A percentile compares a stretch with the other conserved stretches of the same genome.
These are phyloP conservation scores for Equus quagga DNA, from an alignment of 2,113 vertebrate species.

Conservation along the genomic window DNA sequence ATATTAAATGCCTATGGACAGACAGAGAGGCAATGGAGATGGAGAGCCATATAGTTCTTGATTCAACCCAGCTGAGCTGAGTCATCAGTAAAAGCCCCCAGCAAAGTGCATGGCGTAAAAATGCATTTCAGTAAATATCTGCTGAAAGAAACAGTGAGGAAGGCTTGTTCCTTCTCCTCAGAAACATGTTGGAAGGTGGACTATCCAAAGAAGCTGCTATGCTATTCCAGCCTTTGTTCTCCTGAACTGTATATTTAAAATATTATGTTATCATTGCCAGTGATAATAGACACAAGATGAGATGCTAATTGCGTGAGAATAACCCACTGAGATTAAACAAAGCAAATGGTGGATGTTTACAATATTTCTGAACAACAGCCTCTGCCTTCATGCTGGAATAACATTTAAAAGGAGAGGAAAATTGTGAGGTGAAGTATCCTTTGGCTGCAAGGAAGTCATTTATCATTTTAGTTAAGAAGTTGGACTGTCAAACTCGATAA, in stretches of 20 bases:
- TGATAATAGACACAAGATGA: neutral
- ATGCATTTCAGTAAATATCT: neutral
- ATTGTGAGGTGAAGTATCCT: constrained; percentile 85
- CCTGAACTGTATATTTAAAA: neutral
- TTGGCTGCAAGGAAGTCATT: constrained; percentile 83
- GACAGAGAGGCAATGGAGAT: neutral
- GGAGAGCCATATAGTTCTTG: neutral
- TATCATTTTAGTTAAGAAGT: constrained; percentile 86
- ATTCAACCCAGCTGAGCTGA: neutral
- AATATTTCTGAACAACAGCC: constrained; percentile 56
- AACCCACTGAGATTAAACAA: neutral
- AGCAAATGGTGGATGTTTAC: constrained; percentile 49
- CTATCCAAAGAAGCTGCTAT: neutral
- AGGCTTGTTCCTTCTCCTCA: neutral
- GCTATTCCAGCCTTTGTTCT: neutral
- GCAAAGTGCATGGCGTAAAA: neutral
- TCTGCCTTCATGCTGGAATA: constrained; percentile 74
- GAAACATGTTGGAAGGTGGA: neutral
- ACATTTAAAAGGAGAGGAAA: constrained; percentile 77
- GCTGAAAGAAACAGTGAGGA: neutral
- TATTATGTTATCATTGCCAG: neutral
- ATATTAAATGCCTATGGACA: neutral
- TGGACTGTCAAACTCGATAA: constrained; percentile 85
- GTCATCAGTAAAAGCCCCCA: neutral
- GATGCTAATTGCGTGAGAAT: constrained; percentile 50